Conservation (phyloP, 2,888 invertebrate species). For the Miltochrista miniata region DNA sequence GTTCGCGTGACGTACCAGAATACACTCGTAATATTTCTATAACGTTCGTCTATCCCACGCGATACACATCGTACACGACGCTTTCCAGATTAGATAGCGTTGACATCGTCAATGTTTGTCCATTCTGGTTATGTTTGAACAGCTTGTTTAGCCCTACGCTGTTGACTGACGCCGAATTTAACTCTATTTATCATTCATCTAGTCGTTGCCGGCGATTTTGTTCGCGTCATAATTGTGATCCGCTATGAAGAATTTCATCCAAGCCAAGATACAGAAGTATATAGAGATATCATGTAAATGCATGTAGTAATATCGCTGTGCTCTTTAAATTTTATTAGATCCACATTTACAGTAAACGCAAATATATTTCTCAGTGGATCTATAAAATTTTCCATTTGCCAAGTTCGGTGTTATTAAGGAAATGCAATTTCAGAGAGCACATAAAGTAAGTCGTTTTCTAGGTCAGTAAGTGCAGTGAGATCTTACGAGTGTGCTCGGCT, state of each 20-base stretch:
- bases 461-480: slow-evolving; percentile 53
- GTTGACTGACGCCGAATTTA: slow-evolving; percentile 57
- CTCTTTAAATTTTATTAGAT: slow-evolving; percentile 24
- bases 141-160: slow-evolving; percentile 47
- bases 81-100: slow-evolving; percentile 72
- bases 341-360: slow-evolving; percentile 19
- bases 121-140: slow-evolving; percentile 66
- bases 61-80: slow-evolving; percentile 50
- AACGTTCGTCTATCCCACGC: slow-evolving; percentile 24
- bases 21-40: slow-evolving; percentile 16
- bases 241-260: slow-evolving; percentile 36
- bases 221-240: slow-evolving; percentile 49
- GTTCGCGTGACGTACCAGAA: slow-evolving; percentile 22
- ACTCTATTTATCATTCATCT: slow-evolving; percentile 32
- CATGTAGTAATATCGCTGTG: slow-evolving; percentile 13
- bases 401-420: slow-evolving; percentile 12
- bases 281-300: no score
- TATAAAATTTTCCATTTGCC: slow-evolving; percentile 46
- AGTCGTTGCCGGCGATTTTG: no score
- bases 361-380: slow-evolving; percentile 1
- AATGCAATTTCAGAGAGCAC: slow-evolving; percentile 16
- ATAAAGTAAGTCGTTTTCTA: slow-evolving; percentile 52
- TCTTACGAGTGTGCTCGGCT: slow-evolving; percentile 28
- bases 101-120: slow-evolving; percentile 67
- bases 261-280: no score